Conservation (phyloP, 23 tunicate genomes). For the Ciona savignyi region DNA sequence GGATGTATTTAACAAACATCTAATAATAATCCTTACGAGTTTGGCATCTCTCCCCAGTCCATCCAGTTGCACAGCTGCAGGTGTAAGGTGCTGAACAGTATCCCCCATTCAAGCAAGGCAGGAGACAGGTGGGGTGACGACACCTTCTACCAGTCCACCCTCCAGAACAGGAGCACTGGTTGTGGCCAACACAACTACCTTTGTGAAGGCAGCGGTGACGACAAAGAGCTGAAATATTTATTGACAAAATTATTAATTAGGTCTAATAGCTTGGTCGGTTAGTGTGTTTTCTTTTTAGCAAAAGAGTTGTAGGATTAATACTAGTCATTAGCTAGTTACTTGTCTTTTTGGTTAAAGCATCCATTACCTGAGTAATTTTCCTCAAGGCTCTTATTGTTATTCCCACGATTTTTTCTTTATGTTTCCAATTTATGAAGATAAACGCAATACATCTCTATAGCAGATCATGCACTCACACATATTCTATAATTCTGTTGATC, state of each 20-base stretch:
- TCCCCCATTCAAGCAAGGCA: slow-evolving; percentile 79
- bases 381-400: slow-evolving; percentile 4
- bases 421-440: no score
- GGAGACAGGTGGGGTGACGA: slow-evolving; percentile 51
- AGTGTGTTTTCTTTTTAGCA: no score
- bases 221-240: slow-evolving; percentile 50
- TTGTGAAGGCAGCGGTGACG: slow-evolving; percentile 40
- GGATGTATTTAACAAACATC: no score
- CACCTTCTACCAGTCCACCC: slow-evolving; percentile 88
- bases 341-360: not conserved
- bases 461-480: no score
- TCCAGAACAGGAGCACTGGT: slow-evolving; percentile 41
- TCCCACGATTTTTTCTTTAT: no score
- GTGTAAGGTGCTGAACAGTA: slow-evolving; percentile 58
- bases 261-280: no score
- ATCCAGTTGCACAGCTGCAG: slow-evolving; percentile 58
- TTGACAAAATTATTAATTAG: no score
- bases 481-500: no score
- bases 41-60: slow-evolving; percentile 81
- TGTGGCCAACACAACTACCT: slow-evolving; percentile 41
- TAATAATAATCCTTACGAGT: no score
- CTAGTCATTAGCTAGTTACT: no score
- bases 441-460: no score
- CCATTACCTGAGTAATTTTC: not conserved
- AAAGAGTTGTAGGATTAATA: no score